Percentiles rank a stretch among this genome's conserved stretches.
Conservation (phyloP, 2,888 invertebrate genomes). For the Andrena haemorrhoa region DNA sequence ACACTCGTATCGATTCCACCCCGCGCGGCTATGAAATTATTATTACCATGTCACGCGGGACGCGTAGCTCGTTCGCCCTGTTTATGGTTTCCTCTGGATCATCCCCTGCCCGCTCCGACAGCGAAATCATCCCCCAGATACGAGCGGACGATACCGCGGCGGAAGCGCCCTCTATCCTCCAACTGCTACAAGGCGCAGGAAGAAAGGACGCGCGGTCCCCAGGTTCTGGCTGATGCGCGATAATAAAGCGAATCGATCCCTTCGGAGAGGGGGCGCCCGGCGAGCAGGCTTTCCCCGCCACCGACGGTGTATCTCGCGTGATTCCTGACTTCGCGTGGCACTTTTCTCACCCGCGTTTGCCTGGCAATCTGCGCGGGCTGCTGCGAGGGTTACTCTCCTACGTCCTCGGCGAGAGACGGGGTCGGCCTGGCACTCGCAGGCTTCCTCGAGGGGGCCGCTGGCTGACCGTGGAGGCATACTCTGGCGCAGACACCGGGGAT, state of each 20-base stretch:
- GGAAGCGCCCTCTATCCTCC: conserved; percentile 9
- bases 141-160: conserved; percentile 1
- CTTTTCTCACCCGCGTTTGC: conserved; percentile 72
- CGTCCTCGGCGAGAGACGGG: conserved; percentile 21
- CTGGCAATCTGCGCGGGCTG: conserved; percentile 46
- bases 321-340: conserved; percentile 77
- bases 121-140: conserved; percentile 46
- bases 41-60: conserved; percentile 29
- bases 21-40: conserved; percentile 30
- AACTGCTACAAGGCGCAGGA: background rate
- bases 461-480: conserved; percentile 13
- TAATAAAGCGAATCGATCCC: conserved; percentile 68
- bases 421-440: background rate
- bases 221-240: conserved; percentile 29
- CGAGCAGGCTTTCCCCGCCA: background rate
- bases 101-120: conserved; percentile 12
- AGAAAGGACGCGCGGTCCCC: background rate
- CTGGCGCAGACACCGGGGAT: conserved; percentile 5
- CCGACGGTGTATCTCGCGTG: conserved; percentile 69
- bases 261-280: conserved; percentile 1
- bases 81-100: conserved; percentile 16
- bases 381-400: conserved; percentile 26
- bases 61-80: conserved; percentile 25
- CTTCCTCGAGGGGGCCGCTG: background rate
- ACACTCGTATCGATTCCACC: conserved; percentile 41